Percentiles rank a stretch among this genome's conserved stretches.
phyloP scores from a whole-genome alignment of 2,888 invertebrate genomes.

The Drosophila leonis region DNA sequence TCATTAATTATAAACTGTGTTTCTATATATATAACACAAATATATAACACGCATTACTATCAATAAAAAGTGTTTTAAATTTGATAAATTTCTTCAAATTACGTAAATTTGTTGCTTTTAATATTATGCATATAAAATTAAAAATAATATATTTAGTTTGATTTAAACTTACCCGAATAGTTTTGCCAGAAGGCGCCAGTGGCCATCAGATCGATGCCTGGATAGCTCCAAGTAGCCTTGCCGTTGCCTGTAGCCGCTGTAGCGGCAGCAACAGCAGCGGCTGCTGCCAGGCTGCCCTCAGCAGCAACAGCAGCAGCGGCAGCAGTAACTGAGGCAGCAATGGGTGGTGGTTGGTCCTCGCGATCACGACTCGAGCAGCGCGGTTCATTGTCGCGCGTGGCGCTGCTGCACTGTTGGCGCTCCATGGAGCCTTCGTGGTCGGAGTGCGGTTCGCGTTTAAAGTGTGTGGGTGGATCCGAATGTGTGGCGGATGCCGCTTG shows the following conservation, averaged over 20 bases:
- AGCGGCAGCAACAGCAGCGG: constrained; percentile 82
- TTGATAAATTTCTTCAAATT: too few species aligned
- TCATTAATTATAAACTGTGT: too few species aligned
- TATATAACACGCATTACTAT: too few species aligned
- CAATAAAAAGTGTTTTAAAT: too few species aligned
- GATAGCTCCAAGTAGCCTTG: constrained; percentile 89
- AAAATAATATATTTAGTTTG: background rate
- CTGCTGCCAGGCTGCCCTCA: constrained; percentile 80
- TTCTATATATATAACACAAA: too few species aligned
- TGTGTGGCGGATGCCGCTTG: constrained; percentile 54
- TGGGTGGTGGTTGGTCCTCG: constrained; percentile 85
- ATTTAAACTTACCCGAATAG: constrained; percentile 91
- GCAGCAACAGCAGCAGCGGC: constrained; percentile 61
- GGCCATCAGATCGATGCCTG: constrained; percentile 92
- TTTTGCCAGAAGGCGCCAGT: constrained; percentile 96
- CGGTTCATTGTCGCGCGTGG: constrained; percentile 60
- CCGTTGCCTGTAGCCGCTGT: constrained; percentile 84
- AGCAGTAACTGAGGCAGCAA: constrained; percentile 78
- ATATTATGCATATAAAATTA: too few species aligned
- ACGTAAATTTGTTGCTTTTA: background rate
- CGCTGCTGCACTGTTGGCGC: constrained; percentile 63
- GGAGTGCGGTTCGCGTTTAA: constrained; percentile 83
- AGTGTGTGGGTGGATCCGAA: constrained; percentile 83
- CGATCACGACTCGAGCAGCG: constrained; percentile 77
- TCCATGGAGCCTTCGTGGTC: constrained; percentile 82